A percentile compares a stretch with the other conserved stretches of the same genome.
phyloP scores from a whole-genome alignment of 37 sponge, comb jelly and placozoan species.

The Haliclona indistincta region DNA sequence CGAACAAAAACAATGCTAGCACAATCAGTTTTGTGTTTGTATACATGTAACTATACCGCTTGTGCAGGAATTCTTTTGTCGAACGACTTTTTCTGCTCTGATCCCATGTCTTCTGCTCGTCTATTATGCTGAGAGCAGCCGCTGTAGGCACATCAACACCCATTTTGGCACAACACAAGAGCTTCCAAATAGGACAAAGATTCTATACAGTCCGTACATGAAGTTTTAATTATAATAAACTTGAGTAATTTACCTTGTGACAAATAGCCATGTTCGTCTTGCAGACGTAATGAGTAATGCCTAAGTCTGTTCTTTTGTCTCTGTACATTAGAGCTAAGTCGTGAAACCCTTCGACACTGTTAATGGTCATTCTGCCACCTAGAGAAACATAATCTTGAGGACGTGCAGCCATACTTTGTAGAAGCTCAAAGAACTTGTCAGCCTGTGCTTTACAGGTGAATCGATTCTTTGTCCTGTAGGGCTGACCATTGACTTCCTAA shows the following conservation, averaged over 20 bases:
- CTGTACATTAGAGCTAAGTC: not conserved
- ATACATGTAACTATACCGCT: too few species aligned
- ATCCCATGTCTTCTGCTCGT: not conserved
- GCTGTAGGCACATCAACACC: not conserved
- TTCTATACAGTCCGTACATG: not conserved
- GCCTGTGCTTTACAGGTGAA: slow-evolving; percentile 15
- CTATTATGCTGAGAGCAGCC: not conserved
- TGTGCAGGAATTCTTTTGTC: not conserved
- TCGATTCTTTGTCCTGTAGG: slow-evolving; percentile 1
- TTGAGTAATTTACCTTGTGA: not conserved
- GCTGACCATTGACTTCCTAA: too few species aligned
- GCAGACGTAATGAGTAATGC: not conserved
- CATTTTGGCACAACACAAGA: not conserved
- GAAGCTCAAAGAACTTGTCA: not conserved
- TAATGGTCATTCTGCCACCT: slow-evolving; percentile 3
- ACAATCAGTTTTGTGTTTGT: too few species aligned
- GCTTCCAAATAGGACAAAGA: not conserved
- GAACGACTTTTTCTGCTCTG: not conserved
- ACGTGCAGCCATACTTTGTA: not conserved
- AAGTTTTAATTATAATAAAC: not conserved
- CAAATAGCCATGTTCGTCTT: slow-evolving; percentile 19
- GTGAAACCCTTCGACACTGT: slow-evolving; percentile 6
- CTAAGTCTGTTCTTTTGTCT: not conserved
- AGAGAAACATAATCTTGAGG: slow-evolving; percentile 18
- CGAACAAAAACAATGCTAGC: too few species aligned